These are phyloP conservation scores for Tricholaema leucomelas DNA, from an alignment of 2,113 vertebrate species.

Conservation along the genomic window DNA sequence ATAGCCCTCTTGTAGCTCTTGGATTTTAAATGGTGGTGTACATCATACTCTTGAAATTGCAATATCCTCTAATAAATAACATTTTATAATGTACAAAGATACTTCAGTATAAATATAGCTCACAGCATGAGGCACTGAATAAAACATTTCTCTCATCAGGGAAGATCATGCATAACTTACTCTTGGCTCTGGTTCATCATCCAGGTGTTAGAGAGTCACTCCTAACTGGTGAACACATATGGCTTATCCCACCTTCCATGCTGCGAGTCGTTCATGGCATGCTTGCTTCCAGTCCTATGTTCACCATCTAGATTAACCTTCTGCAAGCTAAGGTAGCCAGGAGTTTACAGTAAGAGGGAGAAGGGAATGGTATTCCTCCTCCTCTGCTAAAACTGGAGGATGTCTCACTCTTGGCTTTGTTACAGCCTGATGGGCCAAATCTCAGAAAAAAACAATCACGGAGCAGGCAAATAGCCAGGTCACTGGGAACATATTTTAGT, in stretches of 20 bases:
- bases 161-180: constrained; percentile 69
- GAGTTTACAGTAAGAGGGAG: background rate
- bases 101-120: constrained; percentile 65
- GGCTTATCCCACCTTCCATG: constrained; percentile 59
- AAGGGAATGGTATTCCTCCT: background rate
- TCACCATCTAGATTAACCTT: constrained; percentile 60
- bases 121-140: constrained; percentile 67
- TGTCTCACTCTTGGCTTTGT: background rate
- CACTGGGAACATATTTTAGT: background rate
- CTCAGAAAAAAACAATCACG: background rate
- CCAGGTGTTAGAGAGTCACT: constrained; percentile 63
- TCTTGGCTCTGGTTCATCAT: constrained; percentile 66
- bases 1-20: background rate
- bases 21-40: background rate
- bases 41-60: background rate
- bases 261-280: background rate
- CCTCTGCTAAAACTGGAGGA: constrained; percentile 4
- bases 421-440: constrained; percentile 20
- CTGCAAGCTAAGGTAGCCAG: constrained; percentile 28
- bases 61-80: constrained; percentile 42
- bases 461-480: constrained; percentile 22
- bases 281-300: constrained; percentile 55
- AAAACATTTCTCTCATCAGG: constrained; percentile 66
- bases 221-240: constrained; percentile 70
- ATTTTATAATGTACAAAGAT: constrained; percentile 51